phyloP scores from a whole-genome alignment of 2,888 invertebrate species.

The Epinotia nisella region DNA sequence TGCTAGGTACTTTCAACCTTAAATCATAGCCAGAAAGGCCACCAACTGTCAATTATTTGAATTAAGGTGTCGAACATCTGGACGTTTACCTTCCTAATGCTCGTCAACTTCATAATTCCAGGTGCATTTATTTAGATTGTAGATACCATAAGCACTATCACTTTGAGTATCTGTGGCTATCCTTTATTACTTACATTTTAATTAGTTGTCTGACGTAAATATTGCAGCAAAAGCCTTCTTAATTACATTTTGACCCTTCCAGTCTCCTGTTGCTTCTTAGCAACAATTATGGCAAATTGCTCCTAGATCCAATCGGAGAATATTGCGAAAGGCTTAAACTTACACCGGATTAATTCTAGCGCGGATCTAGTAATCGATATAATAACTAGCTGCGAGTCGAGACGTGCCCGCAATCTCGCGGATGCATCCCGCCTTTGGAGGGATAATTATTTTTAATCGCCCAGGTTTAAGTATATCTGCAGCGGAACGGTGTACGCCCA shows the following conservation, averaged over 20 bases:
- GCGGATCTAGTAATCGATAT: slow-evolving; percentile 40
- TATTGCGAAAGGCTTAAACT: slow-evolving; percentile 41
- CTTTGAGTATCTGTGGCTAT: background rate
- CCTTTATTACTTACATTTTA: background rate
- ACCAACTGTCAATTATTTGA: no score
- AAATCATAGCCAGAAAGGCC: no score
- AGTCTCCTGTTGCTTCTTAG: slow-evolving; percentile 12
- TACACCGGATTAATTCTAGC: slow-evolving; percentile 35
- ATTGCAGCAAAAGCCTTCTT: background rate
- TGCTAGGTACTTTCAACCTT: no score
- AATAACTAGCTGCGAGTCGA: slow-evolving; percentile 29
- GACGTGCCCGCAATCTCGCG: slow-evolving; percentile 54
- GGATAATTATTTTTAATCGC: slow-evolving; percentile 76
- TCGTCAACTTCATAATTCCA: no score
- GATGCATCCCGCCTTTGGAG: slow-evolving; percentile 61
- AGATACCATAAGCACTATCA: background rate
- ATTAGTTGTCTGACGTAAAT: slow-evolving; percentile 13
- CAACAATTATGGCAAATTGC: slow-evolving; percentile 41
- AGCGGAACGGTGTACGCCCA: slow-evolving; percentile 54
- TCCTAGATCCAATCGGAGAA: slow-evolving; percentile 32
- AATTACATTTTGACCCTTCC: slow-evolving; percentile 28
- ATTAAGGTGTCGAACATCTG: no score
- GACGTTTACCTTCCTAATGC: no score
- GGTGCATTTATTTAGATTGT: no score
- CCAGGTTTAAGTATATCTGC: slow-evolving; percentile 57